A percentile compares a stretch with the other conserved stretches of the same genome.
phyloP scores from a whole-genome alignment of 2,113 vertebrate genomes.

The Antigone vipio region DNA sequence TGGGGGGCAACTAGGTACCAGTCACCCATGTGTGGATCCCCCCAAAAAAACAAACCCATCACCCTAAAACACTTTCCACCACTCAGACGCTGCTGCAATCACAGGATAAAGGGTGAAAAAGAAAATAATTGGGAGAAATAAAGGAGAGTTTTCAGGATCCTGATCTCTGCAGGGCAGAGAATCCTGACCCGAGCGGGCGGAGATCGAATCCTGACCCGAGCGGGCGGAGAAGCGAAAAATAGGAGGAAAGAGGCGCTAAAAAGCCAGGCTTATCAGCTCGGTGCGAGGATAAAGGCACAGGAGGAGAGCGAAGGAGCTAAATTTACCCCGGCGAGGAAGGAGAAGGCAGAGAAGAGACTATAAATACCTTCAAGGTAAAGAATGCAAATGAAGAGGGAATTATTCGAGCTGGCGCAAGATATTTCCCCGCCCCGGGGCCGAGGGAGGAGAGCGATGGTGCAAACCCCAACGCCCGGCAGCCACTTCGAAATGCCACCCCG shows the following conservation, averaged over 20 bases:
- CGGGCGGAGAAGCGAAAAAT: accelerated
- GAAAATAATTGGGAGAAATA: neutral
- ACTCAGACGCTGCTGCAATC: accelerated
- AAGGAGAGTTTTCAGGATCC: too few species aligned
- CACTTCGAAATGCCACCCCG: neutral
- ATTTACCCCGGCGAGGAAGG: neutral
- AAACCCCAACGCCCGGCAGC: neutral
- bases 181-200: accelerated
- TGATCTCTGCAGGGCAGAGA: neutral
- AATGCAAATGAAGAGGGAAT: conserved; percentile 28
- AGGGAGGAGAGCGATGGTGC: neutral
- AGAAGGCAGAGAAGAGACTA: neutral
- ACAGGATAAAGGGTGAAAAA: neutral
- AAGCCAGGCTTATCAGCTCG: neutral
- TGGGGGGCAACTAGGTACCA: neutral
- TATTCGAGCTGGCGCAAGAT: neutral
- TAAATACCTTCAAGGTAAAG: conserved; percentile 47
- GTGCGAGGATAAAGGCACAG: neutral
- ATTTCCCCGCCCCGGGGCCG: neutral
- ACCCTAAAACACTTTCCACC: neutral
- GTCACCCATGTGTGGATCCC: too few species aligned
- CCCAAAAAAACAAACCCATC: neutral
- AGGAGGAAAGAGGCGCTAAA: neutral
- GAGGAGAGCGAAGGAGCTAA: neutral
- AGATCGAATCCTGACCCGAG: neutral